These are phyloP conservation scores for Rhynchotus rufescens DNA, from an alignment of 2,797 vertebrate genomes.

Conservation along the genomic window DNA sequence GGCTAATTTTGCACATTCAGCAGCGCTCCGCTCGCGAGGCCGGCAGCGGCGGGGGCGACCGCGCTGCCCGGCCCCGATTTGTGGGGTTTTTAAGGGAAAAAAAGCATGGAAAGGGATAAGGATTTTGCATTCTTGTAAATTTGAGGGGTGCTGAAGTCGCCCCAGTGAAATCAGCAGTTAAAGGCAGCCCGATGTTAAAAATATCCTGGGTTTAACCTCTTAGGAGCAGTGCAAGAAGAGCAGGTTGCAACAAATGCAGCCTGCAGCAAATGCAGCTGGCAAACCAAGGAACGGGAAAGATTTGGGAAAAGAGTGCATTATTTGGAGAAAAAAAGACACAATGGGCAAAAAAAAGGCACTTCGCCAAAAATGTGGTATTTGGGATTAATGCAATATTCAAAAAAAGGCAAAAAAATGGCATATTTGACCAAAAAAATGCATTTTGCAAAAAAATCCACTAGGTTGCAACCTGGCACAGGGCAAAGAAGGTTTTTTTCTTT, in stretches of 20 bases:
- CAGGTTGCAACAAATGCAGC: neutral
- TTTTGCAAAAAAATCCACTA: neutral
- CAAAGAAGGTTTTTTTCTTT: neutral
- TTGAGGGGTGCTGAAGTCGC: neutral
- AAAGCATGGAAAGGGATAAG: neutral
- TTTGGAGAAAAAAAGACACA: too few species aligned
- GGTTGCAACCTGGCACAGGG: neutral
- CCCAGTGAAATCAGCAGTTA: neutral
- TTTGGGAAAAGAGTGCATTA: too few species aligned
- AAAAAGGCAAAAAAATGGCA: too few species aligned
- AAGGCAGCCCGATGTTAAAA: too few species aligned
- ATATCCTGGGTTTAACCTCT: too few species aligned
- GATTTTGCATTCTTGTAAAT: neutral
- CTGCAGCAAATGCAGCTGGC: neutral
- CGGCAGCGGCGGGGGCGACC: slow-evolving; percentile 11
- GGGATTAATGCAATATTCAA: neutral
- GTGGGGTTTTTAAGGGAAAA: neutral
- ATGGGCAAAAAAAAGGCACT: too few species aligned
- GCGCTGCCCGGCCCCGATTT: neutral
- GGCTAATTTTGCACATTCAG: slow-evolving; percentile 83
- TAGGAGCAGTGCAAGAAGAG: neutral
- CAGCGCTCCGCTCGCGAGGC: slow-evolving; percentile 68
- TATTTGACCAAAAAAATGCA: too few species aligned
- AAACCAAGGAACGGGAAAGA: neutral
- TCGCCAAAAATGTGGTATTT: too few species aligned